Conservation (phyloP, 2,888 invertebrate species). For the Pyrochroa serraticornis region DNA sequence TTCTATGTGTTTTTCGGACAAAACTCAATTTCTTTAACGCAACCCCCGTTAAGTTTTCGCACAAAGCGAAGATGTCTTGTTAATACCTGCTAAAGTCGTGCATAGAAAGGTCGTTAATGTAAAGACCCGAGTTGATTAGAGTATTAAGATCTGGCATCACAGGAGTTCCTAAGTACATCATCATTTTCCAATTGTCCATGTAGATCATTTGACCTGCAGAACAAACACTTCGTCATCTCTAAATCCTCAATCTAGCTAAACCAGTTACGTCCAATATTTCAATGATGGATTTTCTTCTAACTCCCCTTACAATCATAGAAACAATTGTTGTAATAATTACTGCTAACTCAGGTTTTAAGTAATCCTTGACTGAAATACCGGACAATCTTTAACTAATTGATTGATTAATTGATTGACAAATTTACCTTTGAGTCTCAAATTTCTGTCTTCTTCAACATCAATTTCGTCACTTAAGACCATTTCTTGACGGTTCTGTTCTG, state of each 20-base stretch:
- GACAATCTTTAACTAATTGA: no score
- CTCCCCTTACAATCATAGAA: no score
- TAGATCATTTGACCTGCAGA: conserved; percentile 94
- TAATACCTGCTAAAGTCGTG: conserved; percentile 93
- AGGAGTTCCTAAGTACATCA: conserved; percentile 95
- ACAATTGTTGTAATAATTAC: no score
- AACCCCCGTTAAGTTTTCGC: no score
- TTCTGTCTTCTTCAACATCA: conserved; percentile 74
- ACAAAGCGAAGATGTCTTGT: background rate
- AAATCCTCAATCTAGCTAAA: background rate
- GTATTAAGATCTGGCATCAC: conserved; percentile 95
- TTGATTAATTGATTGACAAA: background rate
- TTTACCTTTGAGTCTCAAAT: conserved; percentile 78
- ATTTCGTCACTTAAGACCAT: conserved; percentile 68
- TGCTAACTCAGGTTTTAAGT: no score
- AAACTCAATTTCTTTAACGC: no score
- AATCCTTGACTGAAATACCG: no score
- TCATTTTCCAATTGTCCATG: conserved; percentile 98
- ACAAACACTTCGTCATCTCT: conserved; percentile 5
- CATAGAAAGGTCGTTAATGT: conserved; percentile 98
- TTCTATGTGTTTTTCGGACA: no score
- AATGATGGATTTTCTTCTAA: no score
- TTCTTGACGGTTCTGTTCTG: conserved; percentile 61
- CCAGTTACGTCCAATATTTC: no score
- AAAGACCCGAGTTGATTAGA: conserved; percentile 89